Evolutionary conservation across 2,888 invertebrate genomes (phyloP).

Genomic region (Macaria notata): DNA sequence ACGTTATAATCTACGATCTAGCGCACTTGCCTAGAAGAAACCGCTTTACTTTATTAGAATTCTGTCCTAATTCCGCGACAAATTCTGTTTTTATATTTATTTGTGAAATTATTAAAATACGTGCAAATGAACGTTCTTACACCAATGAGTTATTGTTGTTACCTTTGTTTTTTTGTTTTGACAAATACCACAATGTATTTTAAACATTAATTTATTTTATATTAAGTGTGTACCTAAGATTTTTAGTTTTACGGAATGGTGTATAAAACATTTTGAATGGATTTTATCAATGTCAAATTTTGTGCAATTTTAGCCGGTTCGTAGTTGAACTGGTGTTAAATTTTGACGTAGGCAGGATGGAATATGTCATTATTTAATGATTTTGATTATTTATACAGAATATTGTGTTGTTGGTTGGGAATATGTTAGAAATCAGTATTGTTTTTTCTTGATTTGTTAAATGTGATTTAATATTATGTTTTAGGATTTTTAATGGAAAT

Average conservation of each 20-base stretch:
- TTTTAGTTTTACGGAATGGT: slow-evolving; percentile 16
- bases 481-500: too few relatives aligned
- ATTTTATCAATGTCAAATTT: slow-evolving; percentile 42
- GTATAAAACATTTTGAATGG: slow-evolving; percentile 35
- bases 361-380: neutral
- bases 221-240: too few relatives aligned
- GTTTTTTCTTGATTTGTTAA: neutral
- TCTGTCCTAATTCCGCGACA: too few relatives aligned
- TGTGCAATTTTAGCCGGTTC: slow-evolving; percentile 53
- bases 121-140: too few relatives aligned
- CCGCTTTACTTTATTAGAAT: too few relatives aligned
- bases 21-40: too few relatives aligned
- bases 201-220: neutral
- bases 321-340: slow-evolving; percentile 31
- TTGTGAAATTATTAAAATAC: too few relatives aligned
- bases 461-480: too few relatives aligned
- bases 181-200: neutral
- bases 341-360: slow-evolving; percentile 19
- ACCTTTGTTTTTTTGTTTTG: neutral
- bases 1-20: too few relatives aligned
- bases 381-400: too few relatives aligned
- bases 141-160: too few relatives aligned
- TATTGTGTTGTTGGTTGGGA: neutral
- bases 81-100: too few relatives aligned
- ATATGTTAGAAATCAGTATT: neutral